Percentiles rank a stretch among this genome's conserved stretches.
These are phyloP conservation scores for Halictus ligatus DNA, from an alignment of 2,888 invertebrate species.

Conservation along the genomic window DNA sequence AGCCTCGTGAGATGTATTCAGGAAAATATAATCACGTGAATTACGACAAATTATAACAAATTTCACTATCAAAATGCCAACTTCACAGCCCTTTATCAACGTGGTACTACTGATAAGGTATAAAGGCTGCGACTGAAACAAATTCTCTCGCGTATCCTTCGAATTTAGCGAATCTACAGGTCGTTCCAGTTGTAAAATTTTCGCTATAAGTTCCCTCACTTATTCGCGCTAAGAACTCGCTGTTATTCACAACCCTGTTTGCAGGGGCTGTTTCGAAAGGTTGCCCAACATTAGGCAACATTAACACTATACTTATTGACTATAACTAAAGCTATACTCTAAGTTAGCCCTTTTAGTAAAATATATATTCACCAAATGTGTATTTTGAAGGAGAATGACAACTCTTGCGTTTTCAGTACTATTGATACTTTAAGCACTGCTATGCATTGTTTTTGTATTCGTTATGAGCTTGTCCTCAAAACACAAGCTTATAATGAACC, in stretches of 20 bases:
- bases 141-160: not conserved
- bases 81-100: conserved; percentile 8
- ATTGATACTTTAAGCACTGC: too few species aligned
- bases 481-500: not conserved
- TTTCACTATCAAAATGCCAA: conserved; percentile 24
- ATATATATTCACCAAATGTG: not conserved
- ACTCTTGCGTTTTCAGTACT: too few species aligned
- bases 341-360: not conserved
- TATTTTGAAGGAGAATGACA: not conserved
- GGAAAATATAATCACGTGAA: conserved; percentile 22
- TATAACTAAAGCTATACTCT: not conserved
- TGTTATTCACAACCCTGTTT: not conserved
- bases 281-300: not conserved
- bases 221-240: not conserved
- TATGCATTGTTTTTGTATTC: not conserved
- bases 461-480: not conserved
- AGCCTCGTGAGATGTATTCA: conserved; percentile 18
- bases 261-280: not conserved
- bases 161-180: conserved; percentile 7
- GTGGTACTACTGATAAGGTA: conserved; percentile 45
- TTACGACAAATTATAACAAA: conserved; percentile 33
- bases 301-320: not conserved
- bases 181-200: not conserved
- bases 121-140: not conserved
- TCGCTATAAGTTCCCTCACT: not conserved